phyloP scores from a whole-genome alignment of 35 echinoderm and acorn worm genomes.

The Lytechinus pictus region DNA sequence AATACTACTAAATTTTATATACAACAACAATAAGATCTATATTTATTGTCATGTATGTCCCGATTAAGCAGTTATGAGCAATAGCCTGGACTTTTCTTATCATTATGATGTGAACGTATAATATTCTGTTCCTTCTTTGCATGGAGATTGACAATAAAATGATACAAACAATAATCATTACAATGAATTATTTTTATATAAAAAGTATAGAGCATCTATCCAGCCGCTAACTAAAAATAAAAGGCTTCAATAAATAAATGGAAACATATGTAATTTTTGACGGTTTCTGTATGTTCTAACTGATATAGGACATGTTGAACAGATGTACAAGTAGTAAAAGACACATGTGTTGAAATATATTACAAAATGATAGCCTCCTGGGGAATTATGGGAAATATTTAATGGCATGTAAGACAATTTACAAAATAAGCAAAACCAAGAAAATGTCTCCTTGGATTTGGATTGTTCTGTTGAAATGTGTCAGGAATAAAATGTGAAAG shows the following conservation, averaged over 20 bases:
- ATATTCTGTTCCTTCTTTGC: too few species aligned
- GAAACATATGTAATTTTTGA: not conserved
- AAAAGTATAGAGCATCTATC: not conserved
- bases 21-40: too few species aligned
- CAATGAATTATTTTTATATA: too few species aligned
- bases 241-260: not conserved
- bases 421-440: not conserved
- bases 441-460: not conserved
- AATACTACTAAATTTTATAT: too few species aligned
- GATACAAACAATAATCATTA: too few species aligned
- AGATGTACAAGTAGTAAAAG: not conserved
- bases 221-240: not conserved
- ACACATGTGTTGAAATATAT: not conserved
- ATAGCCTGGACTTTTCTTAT: too few species aligned
- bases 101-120: too few species aligned
- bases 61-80: too few species aligned
- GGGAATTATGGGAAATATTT: not conserved
- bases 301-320: not conserved
- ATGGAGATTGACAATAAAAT: too few species aligned
- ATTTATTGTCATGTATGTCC: too few species aligned
- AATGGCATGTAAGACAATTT: constrained; percentile 3
- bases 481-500: not conserved
- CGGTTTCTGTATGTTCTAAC: not conserved
- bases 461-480: not conserved
- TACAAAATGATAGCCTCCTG: not conserved